Conservation (phyloP, 2,888 invertebrate species). For the Agriopis marginaria region DNA sequence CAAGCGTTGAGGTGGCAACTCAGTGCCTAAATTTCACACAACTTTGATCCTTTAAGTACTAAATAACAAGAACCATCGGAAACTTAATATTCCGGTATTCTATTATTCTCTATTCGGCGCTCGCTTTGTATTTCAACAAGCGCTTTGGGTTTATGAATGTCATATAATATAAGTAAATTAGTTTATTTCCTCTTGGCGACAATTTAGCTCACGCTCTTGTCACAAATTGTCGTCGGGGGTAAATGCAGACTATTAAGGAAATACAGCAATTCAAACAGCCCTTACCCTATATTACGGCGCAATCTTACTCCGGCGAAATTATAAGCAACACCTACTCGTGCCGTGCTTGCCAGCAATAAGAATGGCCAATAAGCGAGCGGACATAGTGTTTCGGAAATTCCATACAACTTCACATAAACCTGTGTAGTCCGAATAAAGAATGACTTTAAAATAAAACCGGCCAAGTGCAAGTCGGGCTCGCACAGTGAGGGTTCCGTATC, state of each 20-base stretch:
- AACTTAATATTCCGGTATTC: slow-evolving; percentile 43
- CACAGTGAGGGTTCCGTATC: too few species aligned
- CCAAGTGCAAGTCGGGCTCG: too few species aligned
- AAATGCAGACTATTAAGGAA: slow-evolving; percentile 86
- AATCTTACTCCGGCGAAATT: slow-evolving; percentile 83
- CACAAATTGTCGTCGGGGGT: slow-evolving; percentile 85
- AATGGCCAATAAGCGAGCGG: slow-evolving; percentile 61
- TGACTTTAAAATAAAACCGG: slow-evolving; percentile 14
- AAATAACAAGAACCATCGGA: slow-evolving; percentile 11
- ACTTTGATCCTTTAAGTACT: background rate
- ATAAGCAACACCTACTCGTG: slow-evolving; percentile 84
- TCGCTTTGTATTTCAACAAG: slow-evolving; percentile 68
- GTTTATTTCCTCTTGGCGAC: slow-evolving; percentile 85
- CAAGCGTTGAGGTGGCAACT: too few species aligned
- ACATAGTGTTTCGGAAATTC: slow-evolving; percentile 57
- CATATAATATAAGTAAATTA: slow-evolving; percentile 83
- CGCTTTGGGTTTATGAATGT: slow-evolving; percentile 70
- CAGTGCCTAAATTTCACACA: background rate
- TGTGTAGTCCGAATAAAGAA: slow-evolving; percentile 29
- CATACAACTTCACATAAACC: slow-evolving; percentile 48
- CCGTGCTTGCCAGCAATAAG: slow-evolving; percentile 80
- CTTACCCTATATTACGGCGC: slow-evolving; percentile 84
- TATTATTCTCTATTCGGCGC: slow-evolving; percentile 56
- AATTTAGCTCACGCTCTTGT: slow-evolving; percentile 84
- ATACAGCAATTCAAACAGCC: slow-evolving; percentile 84